Percentiles rank a stretch among this genome's conserved stretches.
These are phyloP conservation scores for Tetrax tetrax DNA, from an alignment of 2,113 vertebrate species.

Conservation along the genomic window DNA sequence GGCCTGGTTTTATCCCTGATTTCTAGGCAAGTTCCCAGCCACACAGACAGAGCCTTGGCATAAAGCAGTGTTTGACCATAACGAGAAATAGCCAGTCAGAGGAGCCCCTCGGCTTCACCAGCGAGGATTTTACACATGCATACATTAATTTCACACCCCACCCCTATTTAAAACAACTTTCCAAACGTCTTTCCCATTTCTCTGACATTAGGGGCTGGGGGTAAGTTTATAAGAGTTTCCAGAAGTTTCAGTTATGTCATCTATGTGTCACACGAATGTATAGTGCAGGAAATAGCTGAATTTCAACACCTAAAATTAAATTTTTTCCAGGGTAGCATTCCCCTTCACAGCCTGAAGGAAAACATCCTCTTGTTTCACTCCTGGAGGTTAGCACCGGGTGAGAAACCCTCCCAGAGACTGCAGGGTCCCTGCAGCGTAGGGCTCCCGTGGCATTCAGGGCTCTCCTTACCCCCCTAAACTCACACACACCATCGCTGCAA, in stretches of 20 bases:
- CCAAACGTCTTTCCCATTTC: slow-evolving; percentile 31
- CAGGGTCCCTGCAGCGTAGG: background rate
- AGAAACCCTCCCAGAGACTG: background rate
- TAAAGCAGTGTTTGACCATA: background rate
- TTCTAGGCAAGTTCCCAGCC: background rate
- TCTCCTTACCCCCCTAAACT: background rate
- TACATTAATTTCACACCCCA: background rate
- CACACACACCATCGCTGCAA: accelerated
- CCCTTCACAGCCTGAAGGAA: slow-evolving; percentile 9
- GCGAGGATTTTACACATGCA: background rate
- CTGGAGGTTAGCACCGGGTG: background rate
- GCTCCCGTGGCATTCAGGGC: background rate
- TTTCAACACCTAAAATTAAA: slow-evolving; percentile 73
- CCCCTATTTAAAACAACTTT: slow-evolving; percentile 22
- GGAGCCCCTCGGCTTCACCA: background rate
- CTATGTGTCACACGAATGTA: slow-evolving; percentile 13
- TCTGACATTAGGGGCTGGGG: background rate
- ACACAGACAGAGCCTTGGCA: background rate
- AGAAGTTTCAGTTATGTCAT: slow-evolving; percentile 56
- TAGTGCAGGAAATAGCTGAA: slow-evolving; percentile 64
- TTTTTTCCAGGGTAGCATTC: slow-evolving; percentile 48
- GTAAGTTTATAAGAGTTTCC: slow-evolving; percentile 53
- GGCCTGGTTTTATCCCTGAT: background rate
- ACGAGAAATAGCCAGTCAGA: background rate
- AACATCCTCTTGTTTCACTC: slow-evolving; percentile 31